Evolutionary conservation across 2,797 vertebrate genomes (phyloP).

Genomic region (Sparus aurata): DNA sequence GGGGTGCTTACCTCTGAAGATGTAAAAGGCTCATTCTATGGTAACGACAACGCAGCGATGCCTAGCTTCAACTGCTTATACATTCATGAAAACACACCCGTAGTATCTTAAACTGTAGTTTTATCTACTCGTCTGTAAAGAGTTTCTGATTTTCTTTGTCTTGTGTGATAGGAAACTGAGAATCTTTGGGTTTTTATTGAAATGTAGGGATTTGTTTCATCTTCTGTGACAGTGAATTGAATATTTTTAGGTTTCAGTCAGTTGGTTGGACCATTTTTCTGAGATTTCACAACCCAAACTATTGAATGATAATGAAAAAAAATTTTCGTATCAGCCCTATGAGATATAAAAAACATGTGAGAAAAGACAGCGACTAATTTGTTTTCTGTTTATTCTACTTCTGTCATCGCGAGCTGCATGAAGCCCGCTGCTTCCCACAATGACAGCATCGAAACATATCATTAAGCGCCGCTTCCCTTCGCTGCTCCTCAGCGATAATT

Average conservation of each 20-base stretch:
- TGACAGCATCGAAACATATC: slow-evolving; percentile 55
- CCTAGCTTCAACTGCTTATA: no score
- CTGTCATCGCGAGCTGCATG: slow-evolving; percentile 47
- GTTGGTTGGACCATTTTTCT: no score
- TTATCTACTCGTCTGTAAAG: background rate
- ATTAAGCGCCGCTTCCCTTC: slow-evolving; percentile 49
- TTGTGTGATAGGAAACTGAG: background rate
- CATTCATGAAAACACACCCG: no score
- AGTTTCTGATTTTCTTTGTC: background rate
- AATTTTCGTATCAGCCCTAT: no score
- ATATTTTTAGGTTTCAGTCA: no score
- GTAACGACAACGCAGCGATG: no score
- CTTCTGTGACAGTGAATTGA: no score
- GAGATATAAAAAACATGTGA: background rate
- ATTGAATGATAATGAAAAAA: no score
- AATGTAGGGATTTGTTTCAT: no score
- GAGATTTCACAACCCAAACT: no score
- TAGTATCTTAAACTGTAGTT: background rate
- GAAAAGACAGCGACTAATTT: slow-evolving; percentile 18
- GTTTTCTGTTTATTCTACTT: slow-evolving; percentile 40
- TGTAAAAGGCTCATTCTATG: no score
- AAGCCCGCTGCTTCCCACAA: slow-evolving; percentile 45
- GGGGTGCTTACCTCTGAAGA: no score
- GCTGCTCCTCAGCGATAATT: slow-evolving; percentile 47
- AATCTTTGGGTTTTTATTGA: background rate